Base-by-base conservation (phyloP, 2,113 vertebrate genomes). In the Alethe castanea region DNA sequence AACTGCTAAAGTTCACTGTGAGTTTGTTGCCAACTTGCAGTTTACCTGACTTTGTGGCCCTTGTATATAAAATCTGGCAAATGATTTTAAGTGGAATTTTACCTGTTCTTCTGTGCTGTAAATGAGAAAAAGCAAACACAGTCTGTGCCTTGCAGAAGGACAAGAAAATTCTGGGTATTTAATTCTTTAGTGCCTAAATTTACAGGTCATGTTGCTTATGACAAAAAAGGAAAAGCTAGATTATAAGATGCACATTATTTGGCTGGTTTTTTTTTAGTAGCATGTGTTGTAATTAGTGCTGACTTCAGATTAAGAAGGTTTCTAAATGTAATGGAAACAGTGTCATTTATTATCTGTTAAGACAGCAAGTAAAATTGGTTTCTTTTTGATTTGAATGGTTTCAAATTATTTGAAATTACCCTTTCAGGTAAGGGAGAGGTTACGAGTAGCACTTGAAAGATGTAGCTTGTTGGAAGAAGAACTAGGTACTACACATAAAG, bases 391-490 rank as follows among this genome's bases (percentile, higher is more conserved):
- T 83, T 64, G 24, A 73, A 78, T 67, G 4, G 19, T 94, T 65
- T 42, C 16, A 52, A 23, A 33, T 69, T 33, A 72, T 42, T 38
- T 77, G 31, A 76, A 86, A 64, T 88, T 90, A 29, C 38, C 7
- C n/a, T 96, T 96, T 38, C 91, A 99, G 99, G 99, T 99, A 64
- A 98, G 99, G 73, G 99, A 99, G 96, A 97, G 99, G 45, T 96
- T 99, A 38, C 99, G 99, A 29, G 99, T 99, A 29, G 99, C 99
- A 45, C 97, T 99, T 94, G 99, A 99, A 96, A 97, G 99, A 95
- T 99, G 99, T 96, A 99, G 99, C 44, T 97, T 98, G 4, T 92
- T 99, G 93, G 99, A 99, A 94, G 99, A 99, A 81, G 99, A 99
- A 86, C 95, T 99, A 62, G 98, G 99, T 35, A 97, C 98, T 64